Percentiles rank a stretch among this genome's conserved stretches.
phyloP scores from a whole-genome alignment of 1,140 invertebrate species.

The Mamestra configurata region DNA sequence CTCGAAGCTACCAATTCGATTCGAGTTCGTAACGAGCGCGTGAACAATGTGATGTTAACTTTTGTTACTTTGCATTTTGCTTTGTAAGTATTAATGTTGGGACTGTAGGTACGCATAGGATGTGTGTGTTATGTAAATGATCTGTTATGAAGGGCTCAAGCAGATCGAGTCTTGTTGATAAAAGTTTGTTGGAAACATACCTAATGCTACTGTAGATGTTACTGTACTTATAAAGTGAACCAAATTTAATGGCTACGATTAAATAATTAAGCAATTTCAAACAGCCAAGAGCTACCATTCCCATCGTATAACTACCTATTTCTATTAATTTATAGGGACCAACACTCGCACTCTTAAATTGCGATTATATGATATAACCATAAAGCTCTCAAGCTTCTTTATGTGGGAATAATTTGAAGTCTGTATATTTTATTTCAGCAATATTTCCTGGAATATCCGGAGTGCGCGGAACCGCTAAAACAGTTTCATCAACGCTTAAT shows the following conservation, averaged over 20 bases:
- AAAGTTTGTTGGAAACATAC: too few species aligned
- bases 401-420: conserved; percentile 74
- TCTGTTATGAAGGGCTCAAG: conserved; percentile 8
- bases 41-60: conserved; percentile 76
- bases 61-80: conserved; percentile 72
- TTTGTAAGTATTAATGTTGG: conserved; percentile 59
- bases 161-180: background rate
- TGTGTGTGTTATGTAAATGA: conserved; percentile 32
- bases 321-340: conserved; percentile 74
- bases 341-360: conserved; percentile 55
- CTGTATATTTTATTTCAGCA: conserved; percentile 68
- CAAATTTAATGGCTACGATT: too few species aligned
- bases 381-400: conserved; percentile 76
- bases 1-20: conserved; percentile 73
- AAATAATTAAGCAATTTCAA: too few species aligned
- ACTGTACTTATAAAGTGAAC: too few species aligned
- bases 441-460: conserved; percentile 63
- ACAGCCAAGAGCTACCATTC: conserved; percentile 11
- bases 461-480: conserved; percentile 58
- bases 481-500: conserved; percentile 68
- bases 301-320: conserved; percentile 52
- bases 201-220: too few species aligned
- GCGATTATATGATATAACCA: conserved; percentile 72
- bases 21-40: conserved; percentile 73
- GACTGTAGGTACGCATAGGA: conserved; percentile 40